phyloP scores from a whole-genome alignment of 23 tunicate species.

The Corella eumyota region DNA sequence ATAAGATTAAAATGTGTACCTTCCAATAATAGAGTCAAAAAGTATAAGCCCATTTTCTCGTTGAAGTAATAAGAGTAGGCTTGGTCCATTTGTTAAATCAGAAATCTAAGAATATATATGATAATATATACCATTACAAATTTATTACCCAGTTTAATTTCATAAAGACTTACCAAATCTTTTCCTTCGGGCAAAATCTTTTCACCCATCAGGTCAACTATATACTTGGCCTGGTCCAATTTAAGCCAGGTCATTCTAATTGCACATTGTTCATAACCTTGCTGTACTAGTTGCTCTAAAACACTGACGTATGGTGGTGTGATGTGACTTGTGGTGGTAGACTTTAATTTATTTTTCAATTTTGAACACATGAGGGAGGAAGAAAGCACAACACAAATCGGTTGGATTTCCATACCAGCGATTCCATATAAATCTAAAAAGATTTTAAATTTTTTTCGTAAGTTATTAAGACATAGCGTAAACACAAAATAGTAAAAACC shows the following conservation, averaged over 20 bases:
- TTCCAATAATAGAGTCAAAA: constrained; percentile 67
- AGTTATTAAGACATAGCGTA: too few relatives aligned
- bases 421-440: constrained; percentile 3
- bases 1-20: constrained; percentile 13
- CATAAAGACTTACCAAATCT: neutral
- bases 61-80: constrained; percentile 35
- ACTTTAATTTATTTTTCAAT: neutral
- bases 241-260: constrained; percentile 39
- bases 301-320: constrained; percentile 44
- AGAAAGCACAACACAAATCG: constrained; percentile 18
- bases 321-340: neutral
- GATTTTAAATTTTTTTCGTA: too few relatives aligned
- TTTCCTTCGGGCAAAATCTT: neutral
- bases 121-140: too few relatives aligned
- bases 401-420: constrained; percentile 39
- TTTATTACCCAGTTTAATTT: neutral
- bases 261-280: constrained; percentile 66
- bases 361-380: neutral
- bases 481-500: too few relatives aligned
- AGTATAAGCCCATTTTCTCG: constrained; percentile 57
- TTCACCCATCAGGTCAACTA: constrained; percentile 7
- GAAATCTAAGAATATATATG: constrained; percentile 7
- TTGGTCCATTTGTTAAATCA: constrained; percentile 25
- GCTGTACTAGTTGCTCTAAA: constrained; percentile 41
- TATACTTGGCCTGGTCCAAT: constrained; percentile 18